Conservation (phyloP, 1,140 invertebrate species). For the Meloidogyne exigua region DNA sequence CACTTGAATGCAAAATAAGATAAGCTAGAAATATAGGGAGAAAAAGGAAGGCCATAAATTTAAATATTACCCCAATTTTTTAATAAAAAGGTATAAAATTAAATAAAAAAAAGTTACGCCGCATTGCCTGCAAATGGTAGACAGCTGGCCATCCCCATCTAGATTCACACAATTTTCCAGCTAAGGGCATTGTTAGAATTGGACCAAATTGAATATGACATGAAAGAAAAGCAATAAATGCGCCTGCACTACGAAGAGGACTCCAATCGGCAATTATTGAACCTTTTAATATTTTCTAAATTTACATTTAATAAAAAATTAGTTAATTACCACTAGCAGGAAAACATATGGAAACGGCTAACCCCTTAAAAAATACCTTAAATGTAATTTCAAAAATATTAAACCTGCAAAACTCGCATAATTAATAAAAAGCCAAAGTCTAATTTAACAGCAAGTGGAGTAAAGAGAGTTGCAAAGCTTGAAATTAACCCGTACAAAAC, state of each 20-base stretch:
- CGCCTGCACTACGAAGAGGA: slow-evolving; percentile 43
- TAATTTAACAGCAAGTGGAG: slow-evolving; percentile 45
- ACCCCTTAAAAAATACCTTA: slow-evolving; percentile 42
- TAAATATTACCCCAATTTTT: too few species aligned
- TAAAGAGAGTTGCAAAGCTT: slow-evolving; percentile 50
- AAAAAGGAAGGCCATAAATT: too few species aligned
- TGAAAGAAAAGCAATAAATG: slow-evolving; percentile 53
- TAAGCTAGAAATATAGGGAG: too few species aligned
- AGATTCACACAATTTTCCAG: slow-evolving; percentile 44
- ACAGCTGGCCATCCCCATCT: slow-evolving; percentile 47
- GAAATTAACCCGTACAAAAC: slow-evolving; percentile 56
- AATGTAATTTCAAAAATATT: neutral
- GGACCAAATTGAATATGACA: slow-evolving; percentile 50
- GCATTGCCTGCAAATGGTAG: slow-evolving; percentile 49
- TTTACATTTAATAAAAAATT: too few species aligned
- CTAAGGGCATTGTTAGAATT: slow-evolving; percentile 50
- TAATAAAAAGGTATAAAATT: neutral
- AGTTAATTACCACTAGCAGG: slow-evolving; percentile 51
- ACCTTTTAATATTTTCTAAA: too few species aligned
- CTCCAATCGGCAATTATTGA: slow-evolving; percentile 54
- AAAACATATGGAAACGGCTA: slow-evolving; percentile 53
- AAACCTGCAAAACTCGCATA: slow-evolving; percentile 50
- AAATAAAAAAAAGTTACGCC: slow-evolving; percentile 8
- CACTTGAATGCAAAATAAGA: too few species aligned
- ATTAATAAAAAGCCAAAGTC: slow-evolving; percentile 45